Percentiles rank a stretch among this genome's conserved stretches.
phyloP scores from a whole-genome alignment of 2,113 vertebrate species.

The Pardalotus punctatus region DNA sequence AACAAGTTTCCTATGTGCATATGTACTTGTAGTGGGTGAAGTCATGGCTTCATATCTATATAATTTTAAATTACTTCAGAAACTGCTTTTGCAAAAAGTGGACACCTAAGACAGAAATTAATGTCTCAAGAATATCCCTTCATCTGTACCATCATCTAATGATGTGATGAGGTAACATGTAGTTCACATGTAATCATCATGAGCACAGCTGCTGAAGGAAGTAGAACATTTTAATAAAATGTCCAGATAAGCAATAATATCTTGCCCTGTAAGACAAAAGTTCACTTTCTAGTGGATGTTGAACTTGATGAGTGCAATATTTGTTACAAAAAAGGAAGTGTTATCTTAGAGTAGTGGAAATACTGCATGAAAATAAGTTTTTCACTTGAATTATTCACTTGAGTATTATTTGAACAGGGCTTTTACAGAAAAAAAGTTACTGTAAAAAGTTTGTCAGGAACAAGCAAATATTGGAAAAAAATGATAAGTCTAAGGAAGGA shows the following conservation, averaged over 20 bases:
- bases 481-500: background rate
- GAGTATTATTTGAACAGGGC: background rate
- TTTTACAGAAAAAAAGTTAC: background rate
- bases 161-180: background rate
- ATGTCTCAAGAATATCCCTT: background rate
- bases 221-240: background rate
- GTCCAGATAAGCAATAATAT: background rate
- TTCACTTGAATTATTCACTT: background rate
- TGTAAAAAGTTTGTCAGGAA: background rate
- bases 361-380: background rate
- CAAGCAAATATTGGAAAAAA: background rate
- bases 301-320: background rate
- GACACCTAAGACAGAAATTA: background rate
- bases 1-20: rapidly evolving
- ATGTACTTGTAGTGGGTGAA: background rate
- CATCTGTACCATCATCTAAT: background rate
- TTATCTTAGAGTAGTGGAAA: background rate
- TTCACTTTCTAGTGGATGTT: background rate
- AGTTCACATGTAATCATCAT: background rate
- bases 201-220: background rate
- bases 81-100: background rate
- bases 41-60: background rate
- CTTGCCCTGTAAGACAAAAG: background rate
- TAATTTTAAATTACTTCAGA: background rate
- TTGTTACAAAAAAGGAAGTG: background rate